Base-by-base conservation (phyloP, 2,888 invertebrate genomes). In the Helobdella robusta region DNA sequence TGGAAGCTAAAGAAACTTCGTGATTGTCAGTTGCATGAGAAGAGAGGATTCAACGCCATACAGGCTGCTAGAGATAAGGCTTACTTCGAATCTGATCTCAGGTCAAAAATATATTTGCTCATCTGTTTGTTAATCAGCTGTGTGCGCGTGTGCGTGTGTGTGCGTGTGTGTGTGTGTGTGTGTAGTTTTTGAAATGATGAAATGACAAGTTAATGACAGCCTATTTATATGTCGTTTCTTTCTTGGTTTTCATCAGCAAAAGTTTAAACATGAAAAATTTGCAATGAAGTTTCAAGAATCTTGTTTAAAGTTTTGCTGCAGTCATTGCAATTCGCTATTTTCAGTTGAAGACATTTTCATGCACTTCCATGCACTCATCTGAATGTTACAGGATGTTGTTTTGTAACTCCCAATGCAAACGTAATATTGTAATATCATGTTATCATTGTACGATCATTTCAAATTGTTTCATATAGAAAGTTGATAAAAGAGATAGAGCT, bases 71-170 rank as follows among this genome's bases (percentile, higher is more conserved):
- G 25, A n/a, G 62, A 62, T 25, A 25, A 20, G 2, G 4, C 32
- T 23, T 62, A 46, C 62, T 62, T 40, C 23, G 62, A 62, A 28
- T 62, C 62, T 0, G 62, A 62, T 20, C 50, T 62, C 25, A 62
- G 62, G 62, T 59, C 5, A n/a, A 40, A 15, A 15, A n/a, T 40
- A 15, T 40, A n/a, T 40, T n/a, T 40, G 44, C n/a, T 40, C 44
- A n/a, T 11, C n/a, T 40, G 44, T 40, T n/a, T 40, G 44, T 40
- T n/a, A 15, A n/a, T 40, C 44, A 15, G 44, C n/a, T 40, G 11
- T 11, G 44, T 40, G 11, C n/a, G n/a, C n/a, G n/a, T 40, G 44
- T 40, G 11, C 44, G 44, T 6, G 28, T 56, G 56, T 5, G 4
- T 25, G 56, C 32, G 4, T 56, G 56, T 15, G 25, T 18, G 8